Percentiles rank a stretch among this genome's conserved stretches.
Evolutionary conservation across 1,140 invertebrate genomes (phyloP).

Genomic region (Eurytemora carolleeae): DNA sequence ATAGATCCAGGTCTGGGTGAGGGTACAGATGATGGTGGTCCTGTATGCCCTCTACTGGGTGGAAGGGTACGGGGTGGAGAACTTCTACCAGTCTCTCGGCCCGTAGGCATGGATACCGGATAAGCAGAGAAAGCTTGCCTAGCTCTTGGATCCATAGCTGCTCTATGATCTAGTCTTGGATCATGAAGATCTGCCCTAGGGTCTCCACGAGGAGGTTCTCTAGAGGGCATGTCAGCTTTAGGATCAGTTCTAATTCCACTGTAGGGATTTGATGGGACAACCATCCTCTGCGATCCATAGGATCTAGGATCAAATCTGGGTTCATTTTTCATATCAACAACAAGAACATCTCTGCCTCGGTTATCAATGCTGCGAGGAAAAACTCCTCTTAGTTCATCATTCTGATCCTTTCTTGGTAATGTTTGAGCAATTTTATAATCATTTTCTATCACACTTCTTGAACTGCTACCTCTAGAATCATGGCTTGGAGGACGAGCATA

Average conservation of each 20-base stretch:
- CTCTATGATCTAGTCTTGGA: not conserved
- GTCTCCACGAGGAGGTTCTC: not conserved
- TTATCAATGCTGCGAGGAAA: not conserved
- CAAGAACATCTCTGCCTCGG: not conserved
- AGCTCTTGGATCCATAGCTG: not conserved
- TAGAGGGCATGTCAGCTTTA: slow-evolving; percentile 10
- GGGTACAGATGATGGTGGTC: not conserved
- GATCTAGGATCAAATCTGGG: not conserved
- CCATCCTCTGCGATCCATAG: not conserved
- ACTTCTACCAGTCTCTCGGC: not conserved
- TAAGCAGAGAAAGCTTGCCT: not conserved
- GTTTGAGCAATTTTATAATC: not conserved
- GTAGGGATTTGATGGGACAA: not conserved
- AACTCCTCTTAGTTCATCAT: not conserved
- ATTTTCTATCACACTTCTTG: not conserved
- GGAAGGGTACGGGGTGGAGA: not conserved
- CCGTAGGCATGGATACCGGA: slow-evolving; percentile 1
- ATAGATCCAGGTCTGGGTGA: not conserved
- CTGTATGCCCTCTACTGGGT: not conserved
- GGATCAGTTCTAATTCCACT: slow-evolving; percentile 6
- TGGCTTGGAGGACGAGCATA: not conserved
- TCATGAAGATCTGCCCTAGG: slow-evolving; percentile 1
- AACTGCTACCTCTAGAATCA: not conserved
- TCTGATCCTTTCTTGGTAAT: not conserved
- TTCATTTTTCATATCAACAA: not conserved